Conservation (phyloP, 1,140 invertebrate species). For the Hetaerina americana region DNA sequence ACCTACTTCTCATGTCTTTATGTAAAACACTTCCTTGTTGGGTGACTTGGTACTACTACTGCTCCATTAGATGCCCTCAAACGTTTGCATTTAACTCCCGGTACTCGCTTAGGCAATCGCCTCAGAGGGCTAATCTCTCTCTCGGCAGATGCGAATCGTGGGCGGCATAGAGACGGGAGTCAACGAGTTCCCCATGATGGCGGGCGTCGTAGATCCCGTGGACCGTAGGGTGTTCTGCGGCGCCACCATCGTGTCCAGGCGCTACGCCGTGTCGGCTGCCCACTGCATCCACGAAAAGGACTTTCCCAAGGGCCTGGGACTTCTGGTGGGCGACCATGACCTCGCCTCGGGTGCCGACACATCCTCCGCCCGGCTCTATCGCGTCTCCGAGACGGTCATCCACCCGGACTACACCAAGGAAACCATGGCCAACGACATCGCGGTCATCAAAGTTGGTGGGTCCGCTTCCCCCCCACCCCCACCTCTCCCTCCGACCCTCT, state of each 20-base stretch:
- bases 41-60: no score
- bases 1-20: no score
- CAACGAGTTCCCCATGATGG: constrained; percentile 54
- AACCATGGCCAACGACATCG: constrained; percentile 43
- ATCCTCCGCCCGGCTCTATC: constrained; percentile 22
- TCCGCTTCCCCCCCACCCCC: background rate
- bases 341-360: constrained; percentile 27
- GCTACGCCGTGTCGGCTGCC: constrained; percentile 51
- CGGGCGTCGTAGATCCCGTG: constrained; percentile 33
- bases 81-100: no score
- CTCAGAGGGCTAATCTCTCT: no score
- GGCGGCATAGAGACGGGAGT: constrained; percentile 40
- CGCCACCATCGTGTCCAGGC: constrained; percentile 42
- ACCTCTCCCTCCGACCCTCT: no score
- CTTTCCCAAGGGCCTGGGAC: constrained; percentile 18
- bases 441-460: constrained; percentile 30
- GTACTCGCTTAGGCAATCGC: no score
- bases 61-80: no score
- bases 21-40: no score
- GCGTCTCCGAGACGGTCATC: constrained; percentile 18
- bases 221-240: constrained; percentile 41
- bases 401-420: constrained; percentile 28
- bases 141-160: constrained; percentile 46
- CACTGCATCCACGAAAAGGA: constrained; percentile 38
- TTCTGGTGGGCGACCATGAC: constrained; percentile 43